These are phyloP conservation scores for Druceiella hillmani DNA, from an alignment of 2,888 invertebrate species.

Conservation along the genomic window DNA sequence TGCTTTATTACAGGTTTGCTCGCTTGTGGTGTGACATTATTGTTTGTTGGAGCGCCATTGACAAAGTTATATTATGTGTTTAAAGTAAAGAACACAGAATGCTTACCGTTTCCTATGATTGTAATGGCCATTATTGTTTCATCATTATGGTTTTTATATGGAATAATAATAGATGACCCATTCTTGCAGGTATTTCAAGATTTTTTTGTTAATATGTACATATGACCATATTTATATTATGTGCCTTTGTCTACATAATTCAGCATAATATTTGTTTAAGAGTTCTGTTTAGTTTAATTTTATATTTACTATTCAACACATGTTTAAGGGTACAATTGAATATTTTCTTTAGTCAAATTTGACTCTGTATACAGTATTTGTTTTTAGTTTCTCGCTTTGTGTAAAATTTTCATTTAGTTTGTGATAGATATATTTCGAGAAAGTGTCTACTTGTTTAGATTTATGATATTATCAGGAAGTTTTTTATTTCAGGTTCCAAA, in stretches of 20 bases:
- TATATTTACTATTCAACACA: too few species aligned
- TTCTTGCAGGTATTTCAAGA: slow-evolving; percentile 64
- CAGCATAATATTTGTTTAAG: too few species aligned
- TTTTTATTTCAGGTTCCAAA: slow-evolving; percentile 66
- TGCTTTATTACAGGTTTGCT: slow-evolving; percentile 45
- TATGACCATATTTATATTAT: too few species aligned
- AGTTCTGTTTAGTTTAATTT: too few species aligned
- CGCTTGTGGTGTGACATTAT: slow-evolving; percentile 68
- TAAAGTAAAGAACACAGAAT: slow-evolving; percentile 72
- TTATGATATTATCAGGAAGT: too few species aligned
- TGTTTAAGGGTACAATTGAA: too few species aligned
- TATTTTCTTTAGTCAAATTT: too few species aligned
- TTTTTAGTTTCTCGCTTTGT: too few species aligned
- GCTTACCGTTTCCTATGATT: slow-evolving; percentile 84
- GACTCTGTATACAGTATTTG: too few species aligned
- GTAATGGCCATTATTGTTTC: slow-evolving; percentile 77
- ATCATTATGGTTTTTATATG: slow-evolving; percentile 81
- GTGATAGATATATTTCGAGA: background rate
- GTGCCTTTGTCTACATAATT: too few species aligned
- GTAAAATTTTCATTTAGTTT: too few species aligned
- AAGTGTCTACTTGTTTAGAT: background rate
- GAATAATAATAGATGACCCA: slow-evolving; percentile 66
- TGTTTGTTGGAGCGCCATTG: slow-evolving; percentile 80
- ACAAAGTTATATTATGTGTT: slow-evolving; percentile 77
- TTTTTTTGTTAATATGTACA: background rate